Evolutionary conservation across 2,888 invertebrate species (phyloP).

Genomic region (Euproctis similis): DNA sequence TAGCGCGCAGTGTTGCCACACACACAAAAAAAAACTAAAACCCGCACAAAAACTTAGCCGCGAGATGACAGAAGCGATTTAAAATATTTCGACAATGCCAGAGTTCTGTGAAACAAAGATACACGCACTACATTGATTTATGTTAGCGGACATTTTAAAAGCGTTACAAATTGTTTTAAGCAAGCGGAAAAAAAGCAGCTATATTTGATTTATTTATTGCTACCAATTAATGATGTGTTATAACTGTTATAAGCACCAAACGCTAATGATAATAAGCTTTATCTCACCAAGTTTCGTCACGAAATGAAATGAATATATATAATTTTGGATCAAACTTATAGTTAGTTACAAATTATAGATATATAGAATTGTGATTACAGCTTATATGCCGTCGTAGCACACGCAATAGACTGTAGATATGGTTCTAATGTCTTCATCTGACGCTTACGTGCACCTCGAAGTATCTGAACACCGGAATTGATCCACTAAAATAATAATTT

Average conservation of each 20-base stretch:
- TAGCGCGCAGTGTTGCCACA: slow-evolving; percentile 47
- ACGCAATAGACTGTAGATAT: slow-evolving; percentile 64
- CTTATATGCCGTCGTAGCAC: slow-evolving; percentile 52
- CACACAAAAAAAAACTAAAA: slow-evolving; percentile 48
- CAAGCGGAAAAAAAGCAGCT: too few relatives aligned
- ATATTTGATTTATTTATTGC: slow-evolving; percentile 44
- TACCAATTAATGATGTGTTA: slow-evolving; percentile 30
- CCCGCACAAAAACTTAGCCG: slow-evolving; percentile 46
- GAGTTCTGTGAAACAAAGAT: slow-evolving; percentile 63
- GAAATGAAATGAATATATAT: too few relatives aligned
- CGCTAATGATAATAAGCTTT: slow-evolving; percentile 12
- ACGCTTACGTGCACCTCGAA: slow-evolving; percentile 42
- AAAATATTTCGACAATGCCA: slow-evolving; percentile 68
- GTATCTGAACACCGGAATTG: slow-evolving; percentile 45
- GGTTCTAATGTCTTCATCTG: slow-evolving; percentile 68
- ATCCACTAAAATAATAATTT: slow-evolving; percentile 63
- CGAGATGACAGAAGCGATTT: slow-evolving; percentile 65
- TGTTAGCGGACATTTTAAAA: slow-evolving; percentile 44
- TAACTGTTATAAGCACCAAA: slow-evolving; percentile 15
- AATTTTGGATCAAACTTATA: slow-evolving; percentile 35
- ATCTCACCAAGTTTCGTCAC: slow-evolving; percentile 17
- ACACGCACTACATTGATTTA: slow-evolving; percentile 58
- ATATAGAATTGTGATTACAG: slow-evolving; percentile 52
- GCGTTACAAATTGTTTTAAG: slow-evolving; percentile 63
- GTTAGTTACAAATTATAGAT: slow-evolving; percentile 50